A percentile compares a stretch with the other conserved stretches of the same genome.
These are phyloP conservation scores for Protobothrops flavoviridis DNA, from an alignment of 2,113 vertebrate species.

Conservation along the genomic window DNA sequence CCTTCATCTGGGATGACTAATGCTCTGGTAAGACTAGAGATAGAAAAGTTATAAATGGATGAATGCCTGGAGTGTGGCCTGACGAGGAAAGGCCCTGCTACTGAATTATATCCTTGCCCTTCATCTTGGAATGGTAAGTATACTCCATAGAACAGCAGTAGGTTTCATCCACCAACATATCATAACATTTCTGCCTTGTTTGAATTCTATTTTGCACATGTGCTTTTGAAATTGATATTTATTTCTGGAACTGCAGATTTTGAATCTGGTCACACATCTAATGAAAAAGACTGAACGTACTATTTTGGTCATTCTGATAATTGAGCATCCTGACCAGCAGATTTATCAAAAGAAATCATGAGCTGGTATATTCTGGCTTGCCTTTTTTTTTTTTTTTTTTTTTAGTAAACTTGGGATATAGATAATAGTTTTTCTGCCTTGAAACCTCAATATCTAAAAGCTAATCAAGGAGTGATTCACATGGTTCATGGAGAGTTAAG, in stretches of 20 bases:
- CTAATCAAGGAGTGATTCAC: not conserved
- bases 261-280: not conserved
- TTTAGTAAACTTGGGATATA: not conserved
- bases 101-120: not conserved
- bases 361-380: not conserved
- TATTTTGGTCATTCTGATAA: not conserved
- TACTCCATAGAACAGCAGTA: not conserved
- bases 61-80: not conserved
- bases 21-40: not conserved
- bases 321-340: not conserved
- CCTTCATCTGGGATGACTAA: not conserved
- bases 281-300: not conserved
- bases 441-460: not conserved
- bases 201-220: not conserved
- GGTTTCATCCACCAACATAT: not conserved
- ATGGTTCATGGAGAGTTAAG: not conserved
- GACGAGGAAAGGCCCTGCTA: not conserved
- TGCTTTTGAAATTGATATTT: not conserved
- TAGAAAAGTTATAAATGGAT: not conserved
- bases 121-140: not conserved
- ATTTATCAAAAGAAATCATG: not conserved
- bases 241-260: not conserved
- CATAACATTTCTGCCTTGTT: not conserved
- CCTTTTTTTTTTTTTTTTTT: not conserved
- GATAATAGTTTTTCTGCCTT: not conserved